Percentiles rank a stretch among this genome's conserved stretches.
Conservation (phyloP, 2,888 invertebrate genomes). For the Automeris io region DNA sequence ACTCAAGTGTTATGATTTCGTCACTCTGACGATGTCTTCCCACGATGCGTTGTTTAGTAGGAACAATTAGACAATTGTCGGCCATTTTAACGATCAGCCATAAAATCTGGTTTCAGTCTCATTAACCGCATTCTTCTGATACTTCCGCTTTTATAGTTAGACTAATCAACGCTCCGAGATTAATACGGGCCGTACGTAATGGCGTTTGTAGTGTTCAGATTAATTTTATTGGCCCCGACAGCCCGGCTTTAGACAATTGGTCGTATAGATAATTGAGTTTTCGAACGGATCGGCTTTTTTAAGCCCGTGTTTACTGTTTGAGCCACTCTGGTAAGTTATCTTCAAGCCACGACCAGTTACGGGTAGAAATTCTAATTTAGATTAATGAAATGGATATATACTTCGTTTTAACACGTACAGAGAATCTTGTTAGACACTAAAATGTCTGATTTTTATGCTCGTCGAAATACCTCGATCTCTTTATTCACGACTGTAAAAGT, state of each 20-base stretch:
- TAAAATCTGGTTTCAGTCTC: constrained; percentile 72
- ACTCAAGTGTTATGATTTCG: too few relatives aligned
- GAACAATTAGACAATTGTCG: constrained; percentile 76
- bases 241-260: constrained; percentile 63
- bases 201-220: constrained; percentile 64
- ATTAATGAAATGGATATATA: constrained; percentile 25
- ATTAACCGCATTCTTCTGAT: constrained; percentile 76
- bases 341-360: constrained; percentile 25
- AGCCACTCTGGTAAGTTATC: constrained; percentile 46
- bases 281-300: constrained; percentile 46
- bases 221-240: constrained; percentile 66
- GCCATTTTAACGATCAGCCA: constrained; percentile 70
- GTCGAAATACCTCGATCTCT: constrained; percentile 8
- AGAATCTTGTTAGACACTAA: constrained; percentile 5
- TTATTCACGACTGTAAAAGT: constrained; percentile 25
- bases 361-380: constrained; percentile 42
- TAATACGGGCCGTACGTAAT: constrained; percentile 70
- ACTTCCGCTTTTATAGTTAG: constrained; percentile 77
- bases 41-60: constrained; percentile 67
- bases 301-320: constrained; percentile 49
- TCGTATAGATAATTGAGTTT: constrained; percentile 74
- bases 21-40: constrained; percentile 61
- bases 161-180: constrained; percentile 73
- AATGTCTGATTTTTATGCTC: constrained; percentile 4
- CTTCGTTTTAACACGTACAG: constrained; percentile 4